Conservation (phyloP, 35 echinoderm and acorn worm genomes). For the Acanthaster planci region DNA sequence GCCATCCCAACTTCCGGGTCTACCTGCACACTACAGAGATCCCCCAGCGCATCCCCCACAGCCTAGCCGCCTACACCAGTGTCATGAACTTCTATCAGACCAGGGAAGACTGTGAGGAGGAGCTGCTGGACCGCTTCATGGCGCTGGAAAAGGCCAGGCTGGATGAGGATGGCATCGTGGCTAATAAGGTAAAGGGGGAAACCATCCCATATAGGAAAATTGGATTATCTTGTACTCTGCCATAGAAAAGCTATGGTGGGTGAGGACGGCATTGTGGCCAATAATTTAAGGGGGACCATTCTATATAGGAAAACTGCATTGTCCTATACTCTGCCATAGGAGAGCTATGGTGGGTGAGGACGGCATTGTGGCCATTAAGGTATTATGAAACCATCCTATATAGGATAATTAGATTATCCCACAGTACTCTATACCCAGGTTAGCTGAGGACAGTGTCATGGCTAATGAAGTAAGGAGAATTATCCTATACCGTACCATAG, state of each 20-base stretch:
- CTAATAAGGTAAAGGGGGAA: constrained; percentile 68
- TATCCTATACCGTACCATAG: too few relatives aligned
- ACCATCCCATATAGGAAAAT: not conserved
- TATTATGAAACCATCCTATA: constrained; percentile 6
- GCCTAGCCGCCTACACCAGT: constrained; percentile 81
- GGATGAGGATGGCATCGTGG: constrained; percentile 81
- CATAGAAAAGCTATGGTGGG: constrained; percentile 5
- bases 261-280: constrained; percentile 77
- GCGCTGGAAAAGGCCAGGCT: constrained; percentile 84
- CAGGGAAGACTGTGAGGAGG: constrained; percentile 82
- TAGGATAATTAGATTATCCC: too few relatives aligned
- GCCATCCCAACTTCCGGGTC: constrained; percentile 84
- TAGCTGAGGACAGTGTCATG: constrained; percentile 75
- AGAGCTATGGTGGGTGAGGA: constrained; percentile 58
- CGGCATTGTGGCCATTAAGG: constrained; percentile 75
- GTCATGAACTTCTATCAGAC: constrained; percentile 87
- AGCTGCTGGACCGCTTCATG: constrained; percentile 87
- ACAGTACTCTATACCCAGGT: not conserved
- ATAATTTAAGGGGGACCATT: constrained; percentile 51
- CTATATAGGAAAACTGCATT: not conserved
- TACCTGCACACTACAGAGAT: constrained; percentile 85
- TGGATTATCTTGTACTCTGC: too few relatives aligned
- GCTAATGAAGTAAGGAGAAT: constrained; percentile 62
- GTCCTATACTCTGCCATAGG: too few relatives aligned
- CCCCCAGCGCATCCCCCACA: constrained; percentile 71